Conservation (phyloP, 2,797 vertebrate species). For the Melanotaenia nigrans region DNA sequence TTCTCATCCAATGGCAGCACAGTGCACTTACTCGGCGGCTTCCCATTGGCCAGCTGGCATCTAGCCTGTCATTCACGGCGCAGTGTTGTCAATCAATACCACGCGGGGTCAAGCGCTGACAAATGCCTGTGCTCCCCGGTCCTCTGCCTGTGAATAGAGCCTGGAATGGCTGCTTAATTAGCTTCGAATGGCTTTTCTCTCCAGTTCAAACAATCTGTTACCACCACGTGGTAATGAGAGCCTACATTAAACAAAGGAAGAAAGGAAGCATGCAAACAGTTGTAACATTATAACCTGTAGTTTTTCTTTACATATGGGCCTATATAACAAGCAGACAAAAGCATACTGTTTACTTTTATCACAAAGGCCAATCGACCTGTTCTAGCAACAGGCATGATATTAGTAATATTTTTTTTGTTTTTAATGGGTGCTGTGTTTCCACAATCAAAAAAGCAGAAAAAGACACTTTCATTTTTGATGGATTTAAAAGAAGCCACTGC, state of each 20-base stretch:
- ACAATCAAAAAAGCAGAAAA: neutral
- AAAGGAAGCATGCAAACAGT: conserved; percentile 80
- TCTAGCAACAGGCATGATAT: conserved; percentile 29
- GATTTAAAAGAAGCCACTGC: conserved; percentile 13
- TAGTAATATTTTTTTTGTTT: neutral
- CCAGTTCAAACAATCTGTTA: conserved; percentile 97
- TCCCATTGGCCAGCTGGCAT: conserved; percentile 72
- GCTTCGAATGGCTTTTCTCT: conserved; percentile 96
- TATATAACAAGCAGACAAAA: conserved; percentile 44
- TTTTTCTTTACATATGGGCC: conserved; percentile 68
- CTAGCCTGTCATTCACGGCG: conserved; percentile 80
- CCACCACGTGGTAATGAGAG: conserved; percentile 94
- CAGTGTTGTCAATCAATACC: conserved; percentile 91
- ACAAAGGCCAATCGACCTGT: conserved; percentile 38
- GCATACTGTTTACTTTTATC: conserved; percentile 49
- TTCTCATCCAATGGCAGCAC: conserved; percentile 74
- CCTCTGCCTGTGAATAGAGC: conserved; percentile 92
- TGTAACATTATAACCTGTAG: conserved; percentile 80
- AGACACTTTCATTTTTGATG: conserved; percentile 11
- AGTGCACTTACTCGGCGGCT: conserved; percentile 65
- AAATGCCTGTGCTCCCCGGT: conserved; percentile 91
- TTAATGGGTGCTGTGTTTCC: neutral
- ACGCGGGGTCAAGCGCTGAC: conserved; percentile 94
- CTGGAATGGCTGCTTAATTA: conserved; percentile 96
- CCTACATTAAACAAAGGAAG: conserved; percentile 88